These are phyloP conservation scores for Phenganax marumi DNA, from an alignment of 92 coral and sea anemone genomes.

Conservation along the genomic window DNA sequence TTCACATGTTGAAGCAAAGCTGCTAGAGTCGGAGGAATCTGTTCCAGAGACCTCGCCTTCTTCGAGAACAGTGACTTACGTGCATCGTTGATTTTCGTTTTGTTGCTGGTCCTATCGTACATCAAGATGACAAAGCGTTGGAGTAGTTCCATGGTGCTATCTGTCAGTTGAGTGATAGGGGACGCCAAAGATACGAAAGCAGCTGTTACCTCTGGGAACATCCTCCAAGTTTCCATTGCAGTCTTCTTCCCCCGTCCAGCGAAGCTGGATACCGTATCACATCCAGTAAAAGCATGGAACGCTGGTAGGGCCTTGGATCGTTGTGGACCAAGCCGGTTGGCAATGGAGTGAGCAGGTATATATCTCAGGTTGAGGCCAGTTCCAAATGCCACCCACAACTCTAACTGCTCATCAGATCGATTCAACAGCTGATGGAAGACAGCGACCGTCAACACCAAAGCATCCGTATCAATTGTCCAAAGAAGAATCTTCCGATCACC, in stretches of 20 bases:
- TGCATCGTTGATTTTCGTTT: constrained; percentile 33
- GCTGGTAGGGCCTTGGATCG: constrained; percentile 63
- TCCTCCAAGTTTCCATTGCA: constrained; percentile 54
- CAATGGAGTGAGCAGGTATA: constrained; percentile 62
- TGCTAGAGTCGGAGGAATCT: constrained; percentile 50
- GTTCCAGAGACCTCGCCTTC: constrained; percentile 37
- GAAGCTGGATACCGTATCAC: constrained; percentile 51
- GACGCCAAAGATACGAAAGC: constrained; percentile 28
- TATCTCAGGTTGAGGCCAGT: constrained; percentile 52
- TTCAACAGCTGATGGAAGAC: constrained; percentile 33
- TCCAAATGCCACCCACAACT: constrained; percentile 63
- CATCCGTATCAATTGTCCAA: constrained; percentile 48
- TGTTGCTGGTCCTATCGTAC: constrained; percentile 46
- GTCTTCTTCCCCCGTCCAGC: constrained; percentile 58
- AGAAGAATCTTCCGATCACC: constrained; percentile 47
- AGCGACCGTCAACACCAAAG: constrained; percentile 46
- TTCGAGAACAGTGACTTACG: constrained; percentile 37
- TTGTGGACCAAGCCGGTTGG: constrained; percentile 50
- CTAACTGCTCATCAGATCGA: constrained; percentile 43
- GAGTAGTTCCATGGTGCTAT: constrained; percentile 12
- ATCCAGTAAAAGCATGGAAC: constrained; percentile 59
- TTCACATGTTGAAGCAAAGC: constrained; percentile 45
- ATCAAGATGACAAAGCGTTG: constrained; percentile 51
- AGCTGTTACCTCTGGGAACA: constrained; percentile 49
- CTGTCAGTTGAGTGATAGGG: constrained; percentile 29